A percentile compares a stretch with the other conserved stretches of the same genome.
These are phyloP conservation scores for Ageneiosus marmoratus DNA, from an alignment of 2,113 vertebrate species.

Conservation along the genomic window DNA sequence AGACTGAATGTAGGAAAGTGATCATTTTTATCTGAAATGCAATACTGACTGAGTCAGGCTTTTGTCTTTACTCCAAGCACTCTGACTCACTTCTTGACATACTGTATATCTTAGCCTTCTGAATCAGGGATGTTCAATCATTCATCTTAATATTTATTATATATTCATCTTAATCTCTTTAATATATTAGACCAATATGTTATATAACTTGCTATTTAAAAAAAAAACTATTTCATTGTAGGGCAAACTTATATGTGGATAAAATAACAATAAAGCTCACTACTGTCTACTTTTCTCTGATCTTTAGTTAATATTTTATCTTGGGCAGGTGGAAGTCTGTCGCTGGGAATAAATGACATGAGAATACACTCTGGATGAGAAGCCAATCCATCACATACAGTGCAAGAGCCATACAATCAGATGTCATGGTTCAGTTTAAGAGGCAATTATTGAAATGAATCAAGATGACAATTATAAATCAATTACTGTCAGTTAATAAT, in stretches of 20 bases:
- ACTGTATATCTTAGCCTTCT: background rate
- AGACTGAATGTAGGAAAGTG: background rate
- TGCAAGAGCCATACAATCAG: background rate
- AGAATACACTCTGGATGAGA: background rate
- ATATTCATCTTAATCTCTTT: background rate
- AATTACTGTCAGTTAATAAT: no score
- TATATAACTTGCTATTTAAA: background rate
- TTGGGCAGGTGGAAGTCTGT: background rate
- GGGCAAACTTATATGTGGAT: background rate
- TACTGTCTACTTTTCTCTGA: background rate
- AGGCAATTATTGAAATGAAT: background rate
- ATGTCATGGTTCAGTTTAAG: background rate
- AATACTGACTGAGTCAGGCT: background rate
- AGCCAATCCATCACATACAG: background rate
- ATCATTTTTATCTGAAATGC: background rate
- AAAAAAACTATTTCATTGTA: background rate
- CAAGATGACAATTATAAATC: no score
- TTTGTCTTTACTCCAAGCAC: background rate
- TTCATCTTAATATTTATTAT: background rate
- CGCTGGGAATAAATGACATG: background rate
- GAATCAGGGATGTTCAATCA: background rate
- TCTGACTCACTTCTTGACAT: slow-evolving; percentile 6
- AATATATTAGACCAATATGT: background rate
- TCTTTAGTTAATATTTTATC: background rate
- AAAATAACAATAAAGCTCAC: background rate